phyloP scores from a whole-genome alignment of 2,797 vertebrate species.

The Heteromormyrus szaboi region DNA sequence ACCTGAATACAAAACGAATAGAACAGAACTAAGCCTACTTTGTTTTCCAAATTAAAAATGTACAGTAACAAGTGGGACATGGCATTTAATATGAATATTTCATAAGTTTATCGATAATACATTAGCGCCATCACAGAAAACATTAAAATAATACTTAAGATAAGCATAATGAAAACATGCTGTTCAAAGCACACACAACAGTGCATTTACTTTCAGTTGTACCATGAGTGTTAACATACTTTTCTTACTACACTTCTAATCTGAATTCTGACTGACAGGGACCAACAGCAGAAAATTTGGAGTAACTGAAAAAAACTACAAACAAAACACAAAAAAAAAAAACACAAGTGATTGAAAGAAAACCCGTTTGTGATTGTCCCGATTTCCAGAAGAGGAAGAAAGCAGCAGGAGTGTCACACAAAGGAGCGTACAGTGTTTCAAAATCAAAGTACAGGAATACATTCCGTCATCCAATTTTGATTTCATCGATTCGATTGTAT shows the following conservation, averaged over 20 bases:
- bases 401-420: background rate
- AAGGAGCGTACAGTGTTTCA: background rate
- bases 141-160: background rate
- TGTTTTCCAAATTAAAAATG: background rate
- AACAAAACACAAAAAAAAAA: background rate
- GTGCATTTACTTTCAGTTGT: background rate
- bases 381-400: background rate
- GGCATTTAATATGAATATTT: conserved; percentile 8
- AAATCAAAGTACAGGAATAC: background rate
- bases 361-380: background rate
- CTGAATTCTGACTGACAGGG: background rate
- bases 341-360: background rate
- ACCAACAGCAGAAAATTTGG: background rate
- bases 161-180: background rate
- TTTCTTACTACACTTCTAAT: background rate
- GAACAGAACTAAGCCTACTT: background rate
- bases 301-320: background rate
- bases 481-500: background rate
- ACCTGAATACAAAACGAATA: background rate
- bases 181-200: background rate
- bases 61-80: background rate
- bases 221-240: background rate
- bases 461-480: background rate
- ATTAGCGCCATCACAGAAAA: background rate
- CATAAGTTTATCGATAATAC: background rate